phyloP scores from a whole-genome alignment of 2,113 vertebrate species.

The Dipodomys spectabilis region DNA sequence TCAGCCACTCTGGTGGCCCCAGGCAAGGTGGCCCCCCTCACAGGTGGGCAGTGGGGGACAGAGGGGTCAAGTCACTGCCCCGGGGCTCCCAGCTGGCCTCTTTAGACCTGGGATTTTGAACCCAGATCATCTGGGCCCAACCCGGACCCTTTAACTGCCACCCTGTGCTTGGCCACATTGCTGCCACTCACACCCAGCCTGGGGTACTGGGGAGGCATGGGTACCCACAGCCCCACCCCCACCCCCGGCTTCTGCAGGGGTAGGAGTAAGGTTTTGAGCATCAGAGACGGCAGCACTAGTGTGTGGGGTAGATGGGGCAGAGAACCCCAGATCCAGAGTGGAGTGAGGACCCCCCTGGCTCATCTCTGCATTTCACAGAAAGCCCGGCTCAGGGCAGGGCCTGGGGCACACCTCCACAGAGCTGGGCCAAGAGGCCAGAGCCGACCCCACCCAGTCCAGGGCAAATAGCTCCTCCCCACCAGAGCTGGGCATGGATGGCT shows the following conservation, averaged over 20 bases:
- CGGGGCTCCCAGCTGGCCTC: neutral
- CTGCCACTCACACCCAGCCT: no score
- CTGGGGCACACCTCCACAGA: neutral
- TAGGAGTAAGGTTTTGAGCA: neutral
- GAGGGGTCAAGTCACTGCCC: neutral
- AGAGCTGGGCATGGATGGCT: no score
- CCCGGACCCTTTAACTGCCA: neutral
- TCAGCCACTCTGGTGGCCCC: rapidly evolving
- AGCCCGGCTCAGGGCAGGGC: neutral
- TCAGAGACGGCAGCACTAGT: neutral
- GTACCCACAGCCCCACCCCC: rapidly evolving
- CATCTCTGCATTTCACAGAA: neutral
- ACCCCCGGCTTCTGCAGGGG: neutral
- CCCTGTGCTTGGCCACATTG: neutral
- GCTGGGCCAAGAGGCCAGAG: neutral
- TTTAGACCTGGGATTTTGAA: neutral
- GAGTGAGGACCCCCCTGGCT: neutral
- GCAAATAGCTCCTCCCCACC: neutral
- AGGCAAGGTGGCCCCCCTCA: neutral
- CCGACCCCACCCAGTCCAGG: neutral
- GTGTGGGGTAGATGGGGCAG: neutral
- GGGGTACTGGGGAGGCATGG: neutral
- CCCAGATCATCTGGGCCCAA: neutral
- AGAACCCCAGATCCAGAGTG: neutral
- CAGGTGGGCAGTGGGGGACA: neutral